These are phyloP conservation scores for Lycocorax pyrrhopterus DNA, from an alignment of 2,113 vertebrate genomes.

Conservation along the genomic window DNA sequence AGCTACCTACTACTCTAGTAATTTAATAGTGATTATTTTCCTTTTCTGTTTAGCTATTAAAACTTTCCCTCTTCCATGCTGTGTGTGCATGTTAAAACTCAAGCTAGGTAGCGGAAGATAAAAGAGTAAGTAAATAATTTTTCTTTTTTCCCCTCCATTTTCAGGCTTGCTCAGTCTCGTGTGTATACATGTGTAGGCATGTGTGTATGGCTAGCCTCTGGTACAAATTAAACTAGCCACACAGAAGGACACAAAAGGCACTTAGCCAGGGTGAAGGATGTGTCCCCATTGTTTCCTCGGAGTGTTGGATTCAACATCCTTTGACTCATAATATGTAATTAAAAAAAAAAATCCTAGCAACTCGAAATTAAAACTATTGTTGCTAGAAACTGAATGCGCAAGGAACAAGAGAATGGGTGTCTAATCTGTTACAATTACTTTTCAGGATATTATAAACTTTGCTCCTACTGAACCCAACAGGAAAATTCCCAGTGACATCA, in stretches of 20 bases:
- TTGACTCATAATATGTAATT: constrained; percentile 50
- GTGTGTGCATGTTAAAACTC: background rate
- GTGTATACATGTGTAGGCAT: background rate
- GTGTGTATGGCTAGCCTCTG: constrained; percentile 14
- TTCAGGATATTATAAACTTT: constrained; percentile 29
- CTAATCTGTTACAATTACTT: background rate
- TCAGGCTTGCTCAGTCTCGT: background rate
- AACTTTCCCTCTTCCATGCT: background rate
- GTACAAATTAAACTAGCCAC: constrained; percentile 59
- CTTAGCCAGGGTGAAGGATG: constrained; percentile 28
- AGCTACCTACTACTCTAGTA: background rate
- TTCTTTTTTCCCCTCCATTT: background rate
- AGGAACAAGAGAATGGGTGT: background rate
- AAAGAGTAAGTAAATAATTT: background rate
- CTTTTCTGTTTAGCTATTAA: background rate
- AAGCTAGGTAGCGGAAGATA: background rate
- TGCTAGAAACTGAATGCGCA: background rate
- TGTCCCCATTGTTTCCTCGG: constrained; percentile 36
- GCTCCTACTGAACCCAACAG: background rate
- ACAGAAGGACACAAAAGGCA: constrained; percentile 47
- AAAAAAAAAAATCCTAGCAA: background rate
- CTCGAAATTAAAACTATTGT: constrained; percentile 17
- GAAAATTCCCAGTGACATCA: constrained; percentile 41
- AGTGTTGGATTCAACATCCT: constrained; percentile 22
- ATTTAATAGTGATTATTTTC: background rate